Evolutionary conservation across 2,113 vertebrate species (phyloP), one percentile per base, ranked within the genome.

Genomic region (Megaleporinus macrocephalus): DNA sequence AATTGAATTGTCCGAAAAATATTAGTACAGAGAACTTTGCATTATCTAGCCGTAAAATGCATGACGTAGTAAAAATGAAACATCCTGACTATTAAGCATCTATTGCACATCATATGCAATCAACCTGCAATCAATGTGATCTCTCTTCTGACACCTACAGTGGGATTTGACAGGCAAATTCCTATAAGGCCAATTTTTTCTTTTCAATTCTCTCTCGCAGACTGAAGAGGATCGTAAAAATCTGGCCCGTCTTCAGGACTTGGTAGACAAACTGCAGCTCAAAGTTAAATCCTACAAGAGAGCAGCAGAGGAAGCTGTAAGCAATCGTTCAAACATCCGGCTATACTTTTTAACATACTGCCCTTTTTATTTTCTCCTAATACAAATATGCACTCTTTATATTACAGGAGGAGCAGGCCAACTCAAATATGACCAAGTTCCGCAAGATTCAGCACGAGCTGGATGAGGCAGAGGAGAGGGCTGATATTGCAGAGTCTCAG

Each of bases 271-370:
- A 79, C 87, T 95, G 30, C 94, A 95, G 83, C 83, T 94, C 68
- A 95, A 95, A 83, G 93, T 95, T 80, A 95, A 95, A 61, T 92
- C 94, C 44, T 95, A 94, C 76, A 94, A 95, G 81, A 91, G 93
- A 86, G 73, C 92, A 81, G 86, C 93, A 0, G 94, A 95, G 76
- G 94, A 93, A 72, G 90, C 88, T 4, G 89, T 87, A 65, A 87
- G 86, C 93, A 80, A 87, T 44, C 4, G 33, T 59, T 44, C 26
- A 59, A 29, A 14, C 0, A 26, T 36, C 18, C 22, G 44, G 3
- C 15, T 57, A 4, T 18, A 5, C 63, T 75, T 27, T 24, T 20
- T 22, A 15, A 2, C 49, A 51, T 51, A 65, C 11, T 16, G 5
- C 16, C 26, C 26, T 41, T 57, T 26, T 12, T 22, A 7, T 24